Conservation (phyloP, 2,797 vertebrate genomes). For the Sebastes itinus region DNA sequence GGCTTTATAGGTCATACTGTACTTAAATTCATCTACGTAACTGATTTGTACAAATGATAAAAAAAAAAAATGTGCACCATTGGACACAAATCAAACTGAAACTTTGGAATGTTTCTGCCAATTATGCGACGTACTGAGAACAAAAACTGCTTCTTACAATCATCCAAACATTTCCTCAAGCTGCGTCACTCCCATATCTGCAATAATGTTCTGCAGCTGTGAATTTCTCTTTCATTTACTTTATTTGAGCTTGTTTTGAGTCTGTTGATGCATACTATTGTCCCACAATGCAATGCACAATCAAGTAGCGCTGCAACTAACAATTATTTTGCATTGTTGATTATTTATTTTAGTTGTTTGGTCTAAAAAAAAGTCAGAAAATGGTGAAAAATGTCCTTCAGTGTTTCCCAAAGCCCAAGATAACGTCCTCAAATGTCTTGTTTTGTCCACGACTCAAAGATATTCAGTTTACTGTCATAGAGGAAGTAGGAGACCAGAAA, state of each 20-base stretch:
- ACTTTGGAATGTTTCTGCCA: background rate
- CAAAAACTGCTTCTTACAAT: background rate
- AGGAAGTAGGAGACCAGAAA: too few species aligned
- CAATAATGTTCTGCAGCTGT: slow-evolving; percentile 21
- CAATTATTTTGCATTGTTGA: too few species aligned
- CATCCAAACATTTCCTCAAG: slow-evolving; percentile 12
- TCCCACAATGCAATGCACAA: background rate
- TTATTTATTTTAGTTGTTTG: too few species aligned
- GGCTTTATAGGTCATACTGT: background rate
- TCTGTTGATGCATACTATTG: background rate
- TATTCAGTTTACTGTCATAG: too few species aligned
- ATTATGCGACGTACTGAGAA: background rate
- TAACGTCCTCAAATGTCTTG: too few species aligned
- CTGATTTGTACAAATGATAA: background rate
- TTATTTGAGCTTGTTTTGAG: background rate
- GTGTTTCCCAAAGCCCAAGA: too few species aligned
- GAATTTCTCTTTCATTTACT: background rate
- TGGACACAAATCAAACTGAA: background rate
- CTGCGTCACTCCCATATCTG: background rate
- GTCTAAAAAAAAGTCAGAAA: too few species aligned
- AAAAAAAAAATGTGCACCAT: background rate
- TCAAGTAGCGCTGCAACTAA: background rate
- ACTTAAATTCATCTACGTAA: background rate
- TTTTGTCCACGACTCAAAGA: too few species aligned
- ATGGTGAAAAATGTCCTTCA: too few species aligned